Conservation (phyloP, 2,888 invertebrate species). For the Eupithecia dodoneata region DNA sequence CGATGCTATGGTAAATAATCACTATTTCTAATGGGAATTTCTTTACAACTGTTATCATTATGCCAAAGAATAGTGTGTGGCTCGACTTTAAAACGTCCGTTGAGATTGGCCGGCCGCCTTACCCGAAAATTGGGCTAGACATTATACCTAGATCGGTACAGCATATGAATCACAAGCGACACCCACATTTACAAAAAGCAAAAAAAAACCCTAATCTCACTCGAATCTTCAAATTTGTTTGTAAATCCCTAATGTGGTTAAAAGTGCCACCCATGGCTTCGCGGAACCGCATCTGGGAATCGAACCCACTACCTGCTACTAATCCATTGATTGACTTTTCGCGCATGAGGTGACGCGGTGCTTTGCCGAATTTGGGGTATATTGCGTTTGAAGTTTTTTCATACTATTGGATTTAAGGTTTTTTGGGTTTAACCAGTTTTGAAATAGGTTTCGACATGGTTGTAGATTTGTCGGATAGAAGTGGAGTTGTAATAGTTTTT, state of each 20-base stretch:
- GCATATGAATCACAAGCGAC: neutral
- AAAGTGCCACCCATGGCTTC: conserved; percentile 63
- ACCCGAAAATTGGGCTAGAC: too few species aligned
- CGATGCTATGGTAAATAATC: too few species aligned
- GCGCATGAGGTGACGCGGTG: conserved; percentile 37
- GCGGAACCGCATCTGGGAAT: conserved; percentile 51
- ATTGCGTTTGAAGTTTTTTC: conserved; percentile 19
- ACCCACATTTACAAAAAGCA: conserved; percentile 15
- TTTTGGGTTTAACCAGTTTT: conserved; percentile 7
- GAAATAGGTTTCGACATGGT: neutral
- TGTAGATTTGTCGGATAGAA: neutral
- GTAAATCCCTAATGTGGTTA: conserved; percentile 60
- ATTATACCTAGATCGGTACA: too few species aligned
- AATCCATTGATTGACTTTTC: conserved; percentile 49
- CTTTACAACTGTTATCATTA: too few species aligned
- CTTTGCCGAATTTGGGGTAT: conserved; percentile 33
- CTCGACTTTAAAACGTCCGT: too few species aligned
- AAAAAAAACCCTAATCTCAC: conserved; percentile 45
- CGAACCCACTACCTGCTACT: conserved; percentile 56
- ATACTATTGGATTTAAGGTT: neutral
- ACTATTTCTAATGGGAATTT: too few species aligned
- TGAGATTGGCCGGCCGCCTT: too few species aligned
- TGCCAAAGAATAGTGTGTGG: too few species aligned
- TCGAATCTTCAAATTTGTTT: conserved; percentile 54
- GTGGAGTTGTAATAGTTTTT: neutral